Conservation (phyloP, 2,888 invertebrate species). For the Andrena haemorrhoa region DNA sequence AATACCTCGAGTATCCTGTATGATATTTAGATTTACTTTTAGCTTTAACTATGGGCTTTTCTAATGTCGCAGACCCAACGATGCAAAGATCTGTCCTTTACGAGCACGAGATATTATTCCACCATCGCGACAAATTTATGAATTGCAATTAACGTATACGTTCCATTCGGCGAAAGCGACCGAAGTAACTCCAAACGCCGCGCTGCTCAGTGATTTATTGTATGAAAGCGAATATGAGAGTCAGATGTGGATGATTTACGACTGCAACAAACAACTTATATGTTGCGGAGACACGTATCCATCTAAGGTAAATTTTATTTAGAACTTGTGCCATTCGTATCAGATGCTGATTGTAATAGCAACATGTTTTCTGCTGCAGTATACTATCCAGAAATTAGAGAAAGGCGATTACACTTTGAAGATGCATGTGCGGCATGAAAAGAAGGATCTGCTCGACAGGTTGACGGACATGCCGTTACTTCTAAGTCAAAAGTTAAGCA, state of each 20-base stretch:
- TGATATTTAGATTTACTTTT: neutral
- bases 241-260: constrained; percentile 98
- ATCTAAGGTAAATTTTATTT: constrained; percentile 87
- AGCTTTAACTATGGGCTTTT: neutral
- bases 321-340: neutral
- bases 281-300: constrained; percentile 96
- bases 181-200: constrained; percentile 92
- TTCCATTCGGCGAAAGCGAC: constrained; percentile 93
- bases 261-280: constrained; percentile 94
- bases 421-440: constrained; percentile 96
- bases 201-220: constrained; percentile 93
- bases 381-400: constrained; percentile 92
- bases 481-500: constrained; percentile 91
- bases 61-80: constrained; percentile 89
- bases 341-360: constrained; percentile 3
- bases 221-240: constrained; percentile 99
- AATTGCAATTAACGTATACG: constrained; percentile 94
- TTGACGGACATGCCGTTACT: constrained; percentile 92
- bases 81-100: constrained; percentile 92
- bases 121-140: constrained; percentile 95
- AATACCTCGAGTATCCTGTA: too few species aligned
- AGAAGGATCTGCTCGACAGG: constrained; percentile 93
- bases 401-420: constrained; percentile 97
- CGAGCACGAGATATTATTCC: constrained; percentile 94
- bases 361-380: constrained; percentile 86